Evolutionary conservation across 53 echinoderm and acorn worm genomes (phyloP).

Genomic region (Holothuria scabra): DNA sequence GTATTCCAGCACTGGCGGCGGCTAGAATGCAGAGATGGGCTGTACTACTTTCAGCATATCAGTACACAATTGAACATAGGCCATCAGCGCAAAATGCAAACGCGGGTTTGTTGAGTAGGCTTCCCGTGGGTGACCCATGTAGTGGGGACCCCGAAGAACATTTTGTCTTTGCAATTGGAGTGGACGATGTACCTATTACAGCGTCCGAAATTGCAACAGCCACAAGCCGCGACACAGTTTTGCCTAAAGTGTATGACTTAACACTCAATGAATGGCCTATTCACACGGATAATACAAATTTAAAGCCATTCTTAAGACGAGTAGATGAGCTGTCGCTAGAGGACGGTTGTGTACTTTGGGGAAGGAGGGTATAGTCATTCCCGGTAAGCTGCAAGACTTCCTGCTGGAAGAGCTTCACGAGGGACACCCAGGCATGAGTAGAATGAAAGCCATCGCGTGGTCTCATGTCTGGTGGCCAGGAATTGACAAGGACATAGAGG

Average conservation of each 20-base stretch:
- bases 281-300: neutral
- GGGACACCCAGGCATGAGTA: neutral
- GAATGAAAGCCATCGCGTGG: neutral
- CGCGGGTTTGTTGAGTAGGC: constrained; percentile 37
- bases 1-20: constrained; percentile 43
- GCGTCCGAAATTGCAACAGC: constrained; percentile 7
- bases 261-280: neutral
- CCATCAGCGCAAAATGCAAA: constrained; percentile 12
- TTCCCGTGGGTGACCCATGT: constrained; percentile 44
- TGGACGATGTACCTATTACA: constrained; percentile 33
- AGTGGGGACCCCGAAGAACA: constrained; percentile 60
- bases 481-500: constrained; percentile 19
- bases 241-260: neutral
- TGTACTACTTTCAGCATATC: constrained; percentile 35
- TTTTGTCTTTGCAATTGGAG: neutral
- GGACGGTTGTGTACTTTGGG: neutral
- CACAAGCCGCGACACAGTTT: neutral
- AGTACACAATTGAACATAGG: constrained; percentile 37
- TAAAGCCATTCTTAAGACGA: neutral
- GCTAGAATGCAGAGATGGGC: constrained; percentile 57
- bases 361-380: neutral
- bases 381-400: neutral
- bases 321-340: neutral
- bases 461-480: constrained; percentile 21
- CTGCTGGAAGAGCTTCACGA: neutral